phyloP scores from a whole-genome alignment of 1,140 invertebrate species.

The Panagrolaimus sp. region DNA sequence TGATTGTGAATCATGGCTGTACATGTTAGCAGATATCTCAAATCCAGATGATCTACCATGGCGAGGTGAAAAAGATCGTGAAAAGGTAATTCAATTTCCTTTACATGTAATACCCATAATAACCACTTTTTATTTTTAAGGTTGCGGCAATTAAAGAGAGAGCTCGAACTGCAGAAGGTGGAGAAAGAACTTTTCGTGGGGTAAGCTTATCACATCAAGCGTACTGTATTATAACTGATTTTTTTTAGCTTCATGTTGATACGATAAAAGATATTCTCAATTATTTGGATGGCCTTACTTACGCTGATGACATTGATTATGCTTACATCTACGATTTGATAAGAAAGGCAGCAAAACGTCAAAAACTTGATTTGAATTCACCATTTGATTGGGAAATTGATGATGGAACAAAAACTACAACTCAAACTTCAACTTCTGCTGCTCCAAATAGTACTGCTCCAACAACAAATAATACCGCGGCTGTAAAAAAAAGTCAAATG shows the following conservation, averaged over 20 bases:
- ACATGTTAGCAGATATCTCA: constrained; percentile 40
- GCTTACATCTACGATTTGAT: constrained; percentile 22
- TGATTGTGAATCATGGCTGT: constrained; percentile 48
- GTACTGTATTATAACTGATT: background rate
- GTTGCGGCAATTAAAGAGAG: background rate
- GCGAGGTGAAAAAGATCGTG: constrained; percentile 15
- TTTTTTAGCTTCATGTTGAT: constrained; percentile 10
- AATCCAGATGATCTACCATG: constrained; percentile 25
- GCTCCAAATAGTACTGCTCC: no score
- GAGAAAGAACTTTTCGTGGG: constrained; percentile 31
- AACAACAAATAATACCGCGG: no score
- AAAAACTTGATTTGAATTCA: constrained; percentile 15
- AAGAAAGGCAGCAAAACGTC: constrained; percentile 17
- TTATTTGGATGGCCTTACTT: constrained; percentile 25
- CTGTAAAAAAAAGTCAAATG: no score
- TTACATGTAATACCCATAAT: no score
- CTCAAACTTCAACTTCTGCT: background rate
- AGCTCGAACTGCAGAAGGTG: constrained; percentile 14
- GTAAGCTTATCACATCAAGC: no score
- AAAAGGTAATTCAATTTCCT: no score
- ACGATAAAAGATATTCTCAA: constrained; percentile 10
- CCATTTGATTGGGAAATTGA: constrained; percentile 27
- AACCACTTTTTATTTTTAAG: no score
- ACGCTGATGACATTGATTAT: constrained; percentile 23
- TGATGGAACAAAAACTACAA: constrained; percentile 1